Evolutionary conservation across 2,888 invertebrate species (phyloP).

Genomic region (Zeuzera pyrina): DNA sequence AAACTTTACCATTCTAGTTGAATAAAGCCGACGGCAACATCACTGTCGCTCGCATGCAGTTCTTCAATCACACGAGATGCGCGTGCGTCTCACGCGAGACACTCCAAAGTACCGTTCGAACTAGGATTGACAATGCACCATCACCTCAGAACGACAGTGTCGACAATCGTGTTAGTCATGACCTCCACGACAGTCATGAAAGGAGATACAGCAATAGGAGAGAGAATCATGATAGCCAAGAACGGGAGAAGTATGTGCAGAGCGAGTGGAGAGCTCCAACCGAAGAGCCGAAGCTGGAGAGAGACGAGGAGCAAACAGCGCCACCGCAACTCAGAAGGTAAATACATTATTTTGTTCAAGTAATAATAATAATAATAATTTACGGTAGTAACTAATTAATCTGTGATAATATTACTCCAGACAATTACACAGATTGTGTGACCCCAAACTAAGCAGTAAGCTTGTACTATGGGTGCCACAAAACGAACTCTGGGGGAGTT

Average conservation of each 20-base stretch:
- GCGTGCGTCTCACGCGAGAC: conserved; percentile 48
- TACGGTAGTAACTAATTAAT: no score
- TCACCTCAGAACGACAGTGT: conserved; percentile 4
- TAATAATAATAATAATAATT: no score
- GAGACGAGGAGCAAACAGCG: conserved; percentile 40
- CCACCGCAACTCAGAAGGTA: conserved; percentile 53
- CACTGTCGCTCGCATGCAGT: conserved; percentile 41
- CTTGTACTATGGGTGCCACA: no score
- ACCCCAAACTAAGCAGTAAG: no score
- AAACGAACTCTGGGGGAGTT: no score
- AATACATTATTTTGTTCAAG: background rate
- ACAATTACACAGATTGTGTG: no score
- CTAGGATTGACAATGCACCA: conserved; percentile 21
- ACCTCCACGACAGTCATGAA: no score
- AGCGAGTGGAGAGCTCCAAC: conserved; percentile 39
- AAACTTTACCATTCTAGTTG: conserved; percentile 48
- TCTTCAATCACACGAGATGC: conserved; percentile 60
- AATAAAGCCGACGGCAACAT: conserved; percentile 42
- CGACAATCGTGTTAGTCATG: no score
- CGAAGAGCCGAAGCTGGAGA: conserved; percentile 33
- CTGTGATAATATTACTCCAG: no score
- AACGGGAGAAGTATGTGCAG: conserved; percentile 22
- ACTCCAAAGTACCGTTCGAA: conserved; percentile 27
- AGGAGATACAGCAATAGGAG: background rate
- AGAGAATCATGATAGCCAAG: conserved; percentile 10